Conservation (phyloP, 2,113 vertebrate species). For the Sebastes schlegelii region DNA sequence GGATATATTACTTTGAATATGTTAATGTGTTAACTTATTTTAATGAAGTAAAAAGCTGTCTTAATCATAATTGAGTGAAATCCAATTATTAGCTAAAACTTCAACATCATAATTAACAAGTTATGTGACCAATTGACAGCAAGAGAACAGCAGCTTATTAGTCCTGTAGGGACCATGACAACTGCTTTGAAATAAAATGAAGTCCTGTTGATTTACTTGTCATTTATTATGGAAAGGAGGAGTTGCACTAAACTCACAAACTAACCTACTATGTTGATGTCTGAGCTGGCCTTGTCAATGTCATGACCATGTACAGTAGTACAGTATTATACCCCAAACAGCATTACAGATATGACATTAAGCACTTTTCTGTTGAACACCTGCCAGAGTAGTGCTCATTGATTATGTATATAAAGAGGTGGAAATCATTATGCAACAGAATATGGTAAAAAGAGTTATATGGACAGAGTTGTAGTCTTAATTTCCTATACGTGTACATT, state of each 20-base stretch:
- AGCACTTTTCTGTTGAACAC: not conserved
- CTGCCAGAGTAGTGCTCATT: not conserved
- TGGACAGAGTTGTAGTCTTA: not conserved
- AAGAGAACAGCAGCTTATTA: not conserved
- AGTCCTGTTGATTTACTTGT: not conserved
- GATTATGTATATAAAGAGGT: not conserved
- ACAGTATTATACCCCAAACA: not conserved
- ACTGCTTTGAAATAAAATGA: not conserved
- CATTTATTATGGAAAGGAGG: not conserved
- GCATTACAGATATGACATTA: not conserved
- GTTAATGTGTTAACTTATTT: not conserved
- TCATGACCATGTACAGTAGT: not conserved
- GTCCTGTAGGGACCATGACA: no score
- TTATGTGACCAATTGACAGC: not conserved
- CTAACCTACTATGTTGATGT: not conserved
- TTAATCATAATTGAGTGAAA: not conserved
- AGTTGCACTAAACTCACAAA: not conserved
- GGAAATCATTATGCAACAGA: not conserved
- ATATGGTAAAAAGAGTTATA: not conserved
- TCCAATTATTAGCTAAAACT: not conserved
- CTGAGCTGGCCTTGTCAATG: not conserved
- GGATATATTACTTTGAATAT: not conserved
- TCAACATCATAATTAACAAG: not conserved
- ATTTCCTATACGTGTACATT: not conserved
- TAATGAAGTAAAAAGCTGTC: not conserved